Base-by-base conservation (phyloP, 2,797 vertebrate species). In the Malurus splendens region DNA sequence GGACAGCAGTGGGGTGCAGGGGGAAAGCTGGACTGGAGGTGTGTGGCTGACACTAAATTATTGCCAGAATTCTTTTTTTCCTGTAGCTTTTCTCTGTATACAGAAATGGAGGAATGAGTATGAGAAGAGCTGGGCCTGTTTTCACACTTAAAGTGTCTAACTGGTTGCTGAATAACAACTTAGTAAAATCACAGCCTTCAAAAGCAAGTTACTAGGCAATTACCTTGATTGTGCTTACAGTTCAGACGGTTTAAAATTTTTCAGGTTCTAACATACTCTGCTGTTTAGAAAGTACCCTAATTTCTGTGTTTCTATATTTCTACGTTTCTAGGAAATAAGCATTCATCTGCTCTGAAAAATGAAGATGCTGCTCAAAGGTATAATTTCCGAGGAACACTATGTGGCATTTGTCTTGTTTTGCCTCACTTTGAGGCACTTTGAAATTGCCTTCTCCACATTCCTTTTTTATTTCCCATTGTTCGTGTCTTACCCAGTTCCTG, bases 291-390 rank as follows among this genome's bases (percentile, higher is more conserved):
- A 50, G 19, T 57, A 44, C 16, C 14, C 30, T 79, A 1, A 89
- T 45, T 61, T 48, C 23, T 59, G 0, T 90, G 19, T 77, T 59
- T 75, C 9, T 50, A 1, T 22, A 4, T 74, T 61, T 60, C 18
- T 82, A 0, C 92, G 2, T 65, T 96, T 66, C 20, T 86, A 98
- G 97, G 94, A 87, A 90, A 57, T 84, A 97, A 96, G 44, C 92
- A 78, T 54, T 86, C 89, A 72, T 71, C 64, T 71, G 73, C 84
- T 55, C 80, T 55, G 57, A 95, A 93, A 79, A 94, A 68, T 80
- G 96, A 97, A 95, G 96, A 97, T 76, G 88, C 81, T 62, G 90
- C 93, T 61, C 92, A 96, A 66, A 98, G 97, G 97, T 98, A 97
- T 57, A n/a, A 39, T 38, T 92, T 66, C 32, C 39, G 23, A 65